Conservation (phyloP, 2,888 invertebrate species). For the Fragum whitleyi region DNA sequence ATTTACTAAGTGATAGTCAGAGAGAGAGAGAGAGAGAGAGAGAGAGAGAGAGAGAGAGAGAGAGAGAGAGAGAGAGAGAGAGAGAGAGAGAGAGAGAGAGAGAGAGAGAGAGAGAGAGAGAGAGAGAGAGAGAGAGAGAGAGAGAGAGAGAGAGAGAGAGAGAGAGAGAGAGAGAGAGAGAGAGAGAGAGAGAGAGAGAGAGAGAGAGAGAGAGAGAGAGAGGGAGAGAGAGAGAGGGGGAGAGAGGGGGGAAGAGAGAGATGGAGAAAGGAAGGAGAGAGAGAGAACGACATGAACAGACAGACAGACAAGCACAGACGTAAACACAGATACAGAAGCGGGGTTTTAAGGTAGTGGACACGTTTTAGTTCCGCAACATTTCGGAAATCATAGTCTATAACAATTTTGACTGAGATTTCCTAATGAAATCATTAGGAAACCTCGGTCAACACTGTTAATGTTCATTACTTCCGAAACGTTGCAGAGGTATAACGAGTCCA, state of each 20-base stretch:
- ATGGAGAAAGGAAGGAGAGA: neutral
- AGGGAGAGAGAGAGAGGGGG: conserved; percentile 30
- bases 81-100: neutral
- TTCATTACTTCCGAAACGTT: too few relatives aligned
- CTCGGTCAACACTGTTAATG: too few relatives aligned
- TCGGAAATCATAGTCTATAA: too few relatives aligned
- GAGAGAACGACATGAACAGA: neutral
- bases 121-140: conserved; percentile 14
- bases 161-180: neutral
- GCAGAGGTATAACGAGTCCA: too few relatives aligned
- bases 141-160: conserved; percentile 2
- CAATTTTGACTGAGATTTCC: too few relatives aligned
- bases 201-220: conserved; percentile 24
- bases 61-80: conserved; percentile 23
- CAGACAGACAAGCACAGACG: neutral
- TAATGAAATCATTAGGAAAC: too few relatives aligned
- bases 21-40: neutral
- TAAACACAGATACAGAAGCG: neutral
- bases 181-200: neutral
- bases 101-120: conserved; percentile 29
- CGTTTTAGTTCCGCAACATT: too few relatives aligned
- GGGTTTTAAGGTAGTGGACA: too few relatives aligned
- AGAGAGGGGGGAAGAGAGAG: conserved; percentile 15
- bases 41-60: conserved; percentile 20
- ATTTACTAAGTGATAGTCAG: too few relatives aligned